phyloP scores from a whole-genome alignment of 2,113 vertebrate species.

The Crotalus horridus region DNA sequence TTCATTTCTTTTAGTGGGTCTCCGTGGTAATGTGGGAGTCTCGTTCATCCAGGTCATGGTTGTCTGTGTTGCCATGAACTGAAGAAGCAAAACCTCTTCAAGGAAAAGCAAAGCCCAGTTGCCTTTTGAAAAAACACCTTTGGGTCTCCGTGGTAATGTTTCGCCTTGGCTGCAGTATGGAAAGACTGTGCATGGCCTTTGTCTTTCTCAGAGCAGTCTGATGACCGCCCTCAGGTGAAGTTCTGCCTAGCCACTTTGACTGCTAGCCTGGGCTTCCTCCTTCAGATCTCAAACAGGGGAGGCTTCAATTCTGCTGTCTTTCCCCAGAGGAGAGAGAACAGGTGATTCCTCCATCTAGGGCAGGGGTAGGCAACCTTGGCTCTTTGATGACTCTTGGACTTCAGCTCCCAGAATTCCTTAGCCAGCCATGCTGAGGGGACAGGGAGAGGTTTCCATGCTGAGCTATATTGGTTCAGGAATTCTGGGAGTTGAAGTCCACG shows the following conservation, averaged over 20 bases:
- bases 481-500: no score
- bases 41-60: neutral
- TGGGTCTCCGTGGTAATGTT: neutral
- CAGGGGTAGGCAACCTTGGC: no score
- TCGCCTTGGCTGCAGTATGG: neutral
- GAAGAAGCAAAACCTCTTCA: neutral
- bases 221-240: neutral
- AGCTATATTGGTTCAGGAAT: no score
- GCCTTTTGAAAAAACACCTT: neutral
- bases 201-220: neutral
- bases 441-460: no score
- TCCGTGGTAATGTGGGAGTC: neutral
- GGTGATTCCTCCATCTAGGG: neutral
- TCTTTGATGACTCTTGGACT: no score
- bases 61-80: neutral
- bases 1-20: neutral
- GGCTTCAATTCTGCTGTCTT: neutral
- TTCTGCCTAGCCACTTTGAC: neutral
- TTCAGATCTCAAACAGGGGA: neutral
- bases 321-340: neutral
- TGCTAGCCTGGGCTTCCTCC: neutral
- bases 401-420: no score
- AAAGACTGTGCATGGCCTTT: neutral
- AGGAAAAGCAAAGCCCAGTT: neutral
- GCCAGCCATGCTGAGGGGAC: no score